Base-by-base conservation (phyloP, 2,113 vertebrate species). In the Brachirus orientalis region DNA sequence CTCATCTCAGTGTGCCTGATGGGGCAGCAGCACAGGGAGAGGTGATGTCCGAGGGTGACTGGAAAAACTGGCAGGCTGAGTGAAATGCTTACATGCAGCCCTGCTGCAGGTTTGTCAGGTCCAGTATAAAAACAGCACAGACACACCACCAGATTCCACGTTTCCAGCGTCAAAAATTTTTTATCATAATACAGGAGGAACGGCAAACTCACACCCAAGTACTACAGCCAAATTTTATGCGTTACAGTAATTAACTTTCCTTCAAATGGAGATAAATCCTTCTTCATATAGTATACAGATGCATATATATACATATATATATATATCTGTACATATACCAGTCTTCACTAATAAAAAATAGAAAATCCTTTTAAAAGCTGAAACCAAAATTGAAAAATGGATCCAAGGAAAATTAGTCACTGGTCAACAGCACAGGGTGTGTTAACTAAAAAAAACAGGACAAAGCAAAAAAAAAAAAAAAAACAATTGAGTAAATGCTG, bases 381-480 rank as follows among this genome's bases (percentile, higher is more conserved):
- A 84, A 79, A 69, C 58, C 45, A 64, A 77, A 81, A 78, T 70
- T 69, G 40, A 58, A 51, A 66, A 63, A 48, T 43, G 38, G 70
- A 64, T 76, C 73, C 61, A 59, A 56, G 86, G 90, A 93, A 92
- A 93, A 89, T 67, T 79, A 89, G 86, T 87, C 93, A 95, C 95
- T 75, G 94, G 91, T 98, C 96, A 96, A 97, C 95, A 97, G 96
- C 87, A 91, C 85, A 81, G 91, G 76, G 82, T 85, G 85, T 86
- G 91, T 74, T 28, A 48, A 64, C 58, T 64, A 72, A 61, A 33
- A 43, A 66, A 51, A 68, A 56, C 50, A 16, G 56, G 41, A 69
- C 22, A 16, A 60, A 45, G 17, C 54, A 69, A n/a, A n/a, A n/a
- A n/a, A n/a, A n/a, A n/a, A n/a, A n/a, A n/a, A n/a, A n/a, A n/a